A percentile compares a stretch with the other conserved stretches of the same genome.
Conservation (phyloP, 2,797 vertebrate genomes). For the Catharus ustulatus region DNA sequence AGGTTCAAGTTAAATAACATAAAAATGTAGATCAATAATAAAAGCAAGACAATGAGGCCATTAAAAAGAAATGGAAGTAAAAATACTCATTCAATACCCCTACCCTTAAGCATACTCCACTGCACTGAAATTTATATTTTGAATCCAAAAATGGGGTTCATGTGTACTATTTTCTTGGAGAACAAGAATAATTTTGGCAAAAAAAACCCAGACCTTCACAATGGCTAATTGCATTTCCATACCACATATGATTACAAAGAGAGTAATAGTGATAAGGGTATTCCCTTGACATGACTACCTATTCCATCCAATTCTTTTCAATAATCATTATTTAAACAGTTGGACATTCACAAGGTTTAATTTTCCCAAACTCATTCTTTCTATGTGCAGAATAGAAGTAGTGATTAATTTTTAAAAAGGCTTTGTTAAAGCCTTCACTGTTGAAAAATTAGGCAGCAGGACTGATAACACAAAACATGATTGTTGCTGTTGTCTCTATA, state of each 20-base stretch:
- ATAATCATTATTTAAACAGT: background rate
- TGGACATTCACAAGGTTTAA: background rate
- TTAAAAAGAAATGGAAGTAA: background rate
- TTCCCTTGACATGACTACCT: background rate
- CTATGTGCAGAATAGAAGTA: background rate
- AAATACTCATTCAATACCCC: background rate
- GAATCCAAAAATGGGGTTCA: background rate
- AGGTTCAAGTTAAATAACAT: background rate
- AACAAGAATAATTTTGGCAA: background rate
- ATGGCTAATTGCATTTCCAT: background rate
- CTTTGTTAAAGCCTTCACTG: slow-evolving; percentile 17
- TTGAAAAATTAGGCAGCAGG: slow-evolving; percentile 10
- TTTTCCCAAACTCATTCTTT: background rate
- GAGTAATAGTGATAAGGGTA: background rate
- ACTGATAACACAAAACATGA: background rate
- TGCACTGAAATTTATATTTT: background rate
- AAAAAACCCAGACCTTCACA: background rate
- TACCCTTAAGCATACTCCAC: rapidly evolving
- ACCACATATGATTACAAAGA: background rate
- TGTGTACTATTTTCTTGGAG: background rate
- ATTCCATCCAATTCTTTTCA: background rate
- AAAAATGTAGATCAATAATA: background rate
- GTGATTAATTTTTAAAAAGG: slow-evolving; percentile 30
- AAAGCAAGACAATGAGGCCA: background rate
- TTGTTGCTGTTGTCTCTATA: background rate